Evolutionary conservation across 2,888 invertebrate species (phyloP), one percentile per base, ranked within the genome.

Genomic region (Bombyx huttoni): DNA sequence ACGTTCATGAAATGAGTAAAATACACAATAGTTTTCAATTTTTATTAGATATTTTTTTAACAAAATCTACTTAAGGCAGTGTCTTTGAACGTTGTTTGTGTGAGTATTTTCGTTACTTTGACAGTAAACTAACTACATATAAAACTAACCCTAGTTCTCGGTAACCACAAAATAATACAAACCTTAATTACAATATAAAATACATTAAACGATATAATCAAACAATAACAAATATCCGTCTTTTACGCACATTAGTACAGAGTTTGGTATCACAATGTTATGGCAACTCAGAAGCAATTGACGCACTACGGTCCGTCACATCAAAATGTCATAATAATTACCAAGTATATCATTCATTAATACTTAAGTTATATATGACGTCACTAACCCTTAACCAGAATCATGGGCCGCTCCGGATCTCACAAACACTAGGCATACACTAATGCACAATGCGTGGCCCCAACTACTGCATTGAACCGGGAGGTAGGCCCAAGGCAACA

Each of bases 191-290:
- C 14, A 50, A 51, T 10, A 53, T 52, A 49, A 57, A 60, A 35
- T 13, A 14, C 35, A 40, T 13, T 10, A 35, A 10, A 35, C n/a
- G 34, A 35, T 49, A 65, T 54, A 61, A 57, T 57, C 54, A 54
- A 53, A 54, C 58, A 56, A 53, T 62, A 55, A 58, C 50, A 57
- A 53, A 54, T 54, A 56, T 53, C 51, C 53, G 40, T 6, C 53
- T 58, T 61, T 45, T 34, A 62, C 63, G 65, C 65, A 48, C 55
- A 57, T 62, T 61, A 64, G 59, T 64, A 59, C 52, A 58, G 58
- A 66, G 71, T 85, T 85, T 85, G 84, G 83, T 85, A 87, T 87
- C 84, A 86, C 83, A 83, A 76, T 79, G 70, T 59, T 81, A 83
- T 80, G 81, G 81, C 81, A 81, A 74, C 78, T 70, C 70, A 3